These are phyloP conservation scores for Papilio polyxenes DNA, from an alignment of 1,140 invertebrate genomes.

Conservation along the genomic window DNA sequence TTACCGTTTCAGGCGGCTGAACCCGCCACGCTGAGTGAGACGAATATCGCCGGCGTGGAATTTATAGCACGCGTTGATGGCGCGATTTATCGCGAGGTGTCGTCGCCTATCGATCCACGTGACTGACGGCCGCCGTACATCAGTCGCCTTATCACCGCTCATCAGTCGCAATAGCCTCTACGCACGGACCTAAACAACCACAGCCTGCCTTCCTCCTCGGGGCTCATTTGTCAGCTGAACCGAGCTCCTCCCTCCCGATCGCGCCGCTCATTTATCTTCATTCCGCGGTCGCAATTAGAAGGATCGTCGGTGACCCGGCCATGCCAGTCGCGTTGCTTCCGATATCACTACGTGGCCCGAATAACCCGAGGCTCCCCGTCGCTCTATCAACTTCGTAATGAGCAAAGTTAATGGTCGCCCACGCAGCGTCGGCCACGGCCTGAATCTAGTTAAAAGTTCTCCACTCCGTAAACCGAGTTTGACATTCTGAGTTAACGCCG, in stretches of 20 bases:
- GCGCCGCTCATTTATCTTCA: constrained; percentile 82
- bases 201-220: constrained; percentile 52
- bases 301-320: constrained; percentile 81
- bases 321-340: constrained; percentile 57
- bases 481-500: constrained; percentile 15
- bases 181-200: constrained; percentile 57
- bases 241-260: constrained; percentile 72
- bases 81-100: constrained; percentile 79
- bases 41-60: constrained; percentile 77
- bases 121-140: constrained; percentile 75
- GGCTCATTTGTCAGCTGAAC: constrained; percentile 64
- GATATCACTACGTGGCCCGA: constrained; percentile 72
- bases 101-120: constrained; percentile 76
- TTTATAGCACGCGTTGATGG: constrained; percentile 79
- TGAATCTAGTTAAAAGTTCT: constrained; percentile 71
- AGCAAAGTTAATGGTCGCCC: constrained; percentile 77
- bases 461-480: constrained; percentile 33
- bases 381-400: constrained; percentile 79
- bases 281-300: constrained; percentile 84
- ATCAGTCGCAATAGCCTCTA: constrained; percentile 56
- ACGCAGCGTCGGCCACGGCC: constrained; percentile 63
- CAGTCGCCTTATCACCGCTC: constrained; percentile 76
- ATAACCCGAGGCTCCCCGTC: constrained; percentile 64
- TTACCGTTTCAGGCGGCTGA: constrained; percentile 78
- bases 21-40: constrained; percentile 77